Evolutionary conservation across 1,140 invertebrate species (phyloP).

Genomic region (Bombus haemorrhoidalis): DNA sequence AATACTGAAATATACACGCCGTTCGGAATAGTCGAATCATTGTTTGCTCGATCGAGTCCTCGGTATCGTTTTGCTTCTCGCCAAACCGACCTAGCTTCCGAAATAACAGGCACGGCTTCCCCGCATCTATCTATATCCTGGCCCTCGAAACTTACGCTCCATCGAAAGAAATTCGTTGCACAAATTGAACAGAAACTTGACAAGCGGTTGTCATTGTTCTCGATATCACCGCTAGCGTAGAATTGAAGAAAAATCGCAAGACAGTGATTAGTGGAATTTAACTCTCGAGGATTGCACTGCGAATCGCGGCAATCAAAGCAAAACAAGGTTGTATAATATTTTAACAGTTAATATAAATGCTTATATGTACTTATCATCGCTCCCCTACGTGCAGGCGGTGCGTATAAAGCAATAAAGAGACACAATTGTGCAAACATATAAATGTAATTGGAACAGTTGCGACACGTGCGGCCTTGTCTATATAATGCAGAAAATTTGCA

Average conservation of each 20-base stretch:
- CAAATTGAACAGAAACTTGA: not conserved
- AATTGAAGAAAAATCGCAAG: not conserved
- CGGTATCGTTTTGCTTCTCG: constrained; percentile 3
- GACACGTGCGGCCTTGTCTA: constrained; percentile 51
- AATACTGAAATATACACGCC: constrained; percentile 61
- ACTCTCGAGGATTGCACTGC: not conserved
- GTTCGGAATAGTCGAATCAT: constrained; percentile 65
- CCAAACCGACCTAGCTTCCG: not conserved
- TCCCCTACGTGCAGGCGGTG: not conserved
- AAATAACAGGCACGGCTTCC: not conserved
- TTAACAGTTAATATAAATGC: constrained; percentile 25
- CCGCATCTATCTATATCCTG: not conserved
- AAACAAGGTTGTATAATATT: constrained; percentile 23
- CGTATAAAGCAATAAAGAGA: constrained; percentile 21
- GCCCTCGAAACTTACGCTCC: not conserved
- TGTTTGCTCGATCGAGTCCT: constrained; percentile 59
- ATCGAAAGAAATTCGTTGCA: not conserved
- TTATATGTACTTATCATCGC: constrained; percentile 29
- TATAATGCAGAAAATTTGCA: constrained; percentile 29
- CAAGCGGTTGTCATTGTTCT: not conserved
- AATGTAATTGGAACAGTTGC: constrained; percentile 50
- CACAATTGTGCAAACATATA: constrained; percentile 43
- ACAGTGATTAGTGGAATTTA: not conserved
- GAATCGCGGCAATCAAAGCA: not conserved
- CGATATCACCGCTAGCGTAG: not conserved